phyloP scores from a whole-genome alignment of 1,140 invertebrate genomes.

The Heliconius himera region DNA sequence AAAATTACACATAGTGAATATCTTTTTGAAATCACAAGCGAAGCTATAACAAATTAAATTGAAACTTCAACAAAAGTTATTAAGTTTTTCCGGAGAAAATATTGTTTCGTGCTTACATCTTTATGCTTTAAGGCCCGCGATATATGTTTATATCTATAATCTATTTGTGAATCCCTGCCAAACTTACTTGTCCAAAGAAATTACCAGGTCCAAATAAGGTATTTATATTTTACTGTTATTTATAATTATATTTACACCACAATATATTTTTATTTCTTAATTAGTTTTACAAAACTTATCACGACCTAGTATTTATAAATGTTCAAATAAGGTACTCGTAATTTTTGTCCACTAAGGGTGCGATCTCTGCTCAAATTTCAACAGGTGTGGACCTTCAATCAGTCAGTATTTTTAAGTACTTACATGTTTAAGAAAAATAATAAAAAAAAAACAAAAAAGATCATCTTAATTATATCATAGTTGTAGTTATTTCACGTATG shows the following conservation, averaged over 20 bases:
- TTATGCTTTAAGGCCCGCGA: not conserved
- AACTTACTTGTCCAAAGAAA: not conserved
- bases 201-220: not conserved
- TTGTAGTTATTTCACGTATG: not conserved
- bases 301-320: not conserved
- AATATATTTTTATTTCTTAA: not conserved
- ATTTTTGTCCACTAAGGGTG: not conserved
- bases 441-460: not conserved
- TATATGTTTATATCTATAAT: not conserved
- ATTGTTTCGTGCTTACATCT: too few species aligned
- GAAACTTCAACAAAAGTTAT: too few species aligned
- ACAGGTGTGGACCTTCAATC: not conserved
- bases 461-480: not conserved
- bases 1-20: too few species aligned
- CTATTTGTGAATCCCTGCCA: not conserved
- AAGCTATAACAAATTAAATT: too few species aligned
- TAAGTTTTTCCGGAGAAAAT: too few species aligned
- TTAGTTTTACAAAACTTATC: too few species aligned
- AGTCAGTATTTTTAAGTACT: not conserved
- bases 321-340: not conserved
- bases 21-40: too few species aligned
- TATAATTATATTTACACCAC: not conserved
- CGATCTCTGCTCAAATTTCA: not conserved
- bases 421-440: not conserved
- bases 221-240: not conserved